Percentiles rank a stretch among this genome's conserved stretches.
These are phyloP conservation scores for Etheostoma cragini DNA, from an alignment of 2,113 vertebrate species.

Conservation along the genomic window DNA sequence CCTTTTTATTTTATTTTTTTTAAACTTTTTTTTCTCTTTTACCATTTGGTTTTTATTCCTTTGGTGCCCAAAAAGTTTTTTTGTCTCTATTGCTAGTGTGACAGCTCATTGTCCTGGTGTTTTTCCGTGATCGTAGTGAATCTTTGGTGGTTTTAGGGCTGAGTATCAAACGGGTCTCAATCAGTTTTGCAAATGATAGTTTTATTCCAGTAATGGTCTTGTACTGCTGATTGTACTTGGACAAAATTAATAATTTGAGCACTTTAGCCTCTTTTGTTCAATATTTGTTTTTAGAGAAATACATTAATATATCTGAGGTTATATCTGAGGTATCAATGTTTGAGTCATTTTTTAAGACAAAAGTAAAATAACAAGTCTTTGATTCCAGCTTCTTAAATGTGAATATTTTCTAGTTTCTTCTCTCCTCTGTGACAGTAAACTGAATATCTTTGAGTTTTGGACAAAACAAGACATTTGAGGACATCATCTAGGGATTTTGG, in stretches of 20 bases:
- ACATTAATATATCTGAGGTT: too few relatives aligned
- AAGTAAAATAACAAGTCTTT: too few relatives aligned
- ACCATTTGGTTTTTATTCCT: conserved; percentile 8
- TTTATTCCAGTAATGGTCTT: background rate
- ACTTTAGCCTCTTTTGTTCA: too few relatives aligned
- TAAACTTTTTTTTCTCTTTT: background rate
- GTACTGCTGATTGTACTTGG: background rate
- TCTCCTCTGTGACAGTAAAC: too few relatives aligned
- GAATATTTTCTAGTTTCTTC: too few relatives aligned
- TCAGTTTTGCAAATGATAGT: background rate
- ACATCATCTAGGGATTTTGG: too few relatives aligned
- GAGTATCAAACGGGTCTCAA: background rate
- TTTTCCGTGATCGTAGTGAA: background rate
- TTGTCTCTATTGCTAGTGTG: conserved; percentile 12
- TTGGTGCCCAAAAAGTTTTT: background rate
- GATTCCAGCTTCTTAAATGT: too few relatives aligned
- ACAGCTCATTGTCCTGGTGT: background rate
- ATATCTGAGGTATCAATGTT: too few relatives aligned
- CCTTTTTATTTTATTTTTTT: background rate
- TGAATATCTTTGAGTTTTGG: too few relatives aligned
- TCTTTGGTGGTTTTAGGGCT: background rate
- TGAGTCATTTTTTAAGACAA: too few relatives aligned
- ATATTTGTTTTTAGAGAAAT: too few relatives aligned
- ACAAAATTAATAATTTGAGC: background rate
- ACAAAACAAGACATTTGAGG: too few relatives aligned